Base-by-base conservation (phyloP, 2,888 invertebrate genomes). In the Alcis repandata region DNA sequence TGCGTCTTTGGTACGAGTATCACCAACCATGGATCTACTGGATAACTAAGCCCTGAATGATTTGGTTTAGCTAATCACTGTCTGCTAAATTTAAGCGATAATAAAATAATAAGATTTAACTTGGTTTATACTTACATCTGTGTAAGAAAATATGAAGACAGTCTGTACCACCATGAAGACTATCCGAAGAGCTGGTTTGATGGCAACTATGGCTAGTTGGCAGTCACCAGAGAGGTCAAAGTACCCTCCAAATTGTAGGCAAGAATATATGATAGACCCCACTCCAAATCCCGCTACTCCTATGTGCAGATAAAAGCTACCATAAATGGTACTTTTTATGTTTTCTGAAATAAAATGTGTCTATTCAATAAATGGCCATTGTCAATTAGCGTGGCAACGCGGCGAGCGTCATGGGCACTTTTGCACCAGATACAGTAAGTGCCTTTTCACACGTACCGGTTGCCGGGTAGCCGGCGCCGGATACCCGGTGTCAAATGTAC, bases 191-290 rank as follows among this genome's bases (percentile, higher is more conserved):
- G 94, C 90, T 0, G 96, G 96, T 54, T 95, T 95, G 41, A 95
- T 80, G n/a, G 95, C 95, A 17, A 95, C 92, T 63, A 95, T 89
- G 41, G 94, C 86, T 71, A 95, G 88, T 75, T 94, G 94, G 77
- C 96, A 96, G 76, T 94, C 94, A 0, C 95, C 93, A 38, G 94
- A 93, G 58, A 95, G 89, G 79, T 96, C 96, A 79, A 96, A 95
- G 83, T 95, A 95, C 60, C 95, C 95, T n/a, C 95, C 95, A 72
- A 96, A 95, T 78, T 95, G 95, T 48, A 96, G 91, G 49, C 95
- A 95, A n/a, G 95, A 95, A 88, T 96, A 95, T 69, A 96, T 96
- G 89, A 96, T 95, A 70, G 95, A 95, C 10, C 96, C 96, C 54
- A 96, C 95, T 22, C 96, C 95, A 80, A 96, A 96, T 0, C 94